phyloP scores from a whole-genome alignment of 2,113 vertebrate genomes.

The Thamnophis sirtalis region DNA sequence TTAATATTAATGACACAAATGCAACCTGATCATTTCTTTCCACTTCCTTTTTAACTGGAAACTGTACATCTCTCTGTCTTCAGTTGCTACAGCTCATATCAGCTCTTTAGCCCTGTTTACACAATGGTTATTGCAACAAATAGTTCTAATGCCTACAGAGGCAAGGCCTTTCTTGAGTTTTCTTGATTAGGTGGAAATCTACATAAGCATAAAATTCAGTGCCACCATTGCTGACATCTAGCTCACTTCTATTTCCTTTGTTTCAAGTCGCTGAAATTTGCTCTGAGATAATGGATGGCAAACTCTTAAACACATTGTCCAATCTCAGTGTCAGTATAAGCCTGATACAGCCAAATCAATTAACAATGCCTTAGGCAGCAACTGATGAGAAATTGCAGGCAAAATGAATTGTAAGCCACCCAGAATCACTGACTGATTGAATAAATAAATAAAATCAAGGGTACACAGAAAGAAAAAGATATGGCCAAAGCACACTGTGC shows the following conservation, averaged over 20 bases:
- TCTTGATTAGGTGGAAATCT: not conserved
- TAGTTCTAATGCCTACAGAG: not conserved
- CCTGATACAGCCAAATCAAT: not conserved
- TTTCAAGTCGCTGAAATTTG: not conserved
- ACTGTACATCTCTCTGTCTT: not conserved
- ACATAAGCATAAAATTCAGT: not conserved
- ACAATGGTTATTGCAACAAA: not conserved
- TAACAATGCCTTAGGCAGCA: not conserved
- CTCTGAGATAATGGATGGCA: not conserved
- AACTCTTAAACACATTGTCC: not conserved
- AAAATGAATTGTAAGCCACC: not conserved
- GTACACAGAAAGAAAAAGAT: not conserved
- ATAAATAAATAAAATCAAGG: not conserved
- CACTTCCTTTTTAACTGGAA: not conserved
- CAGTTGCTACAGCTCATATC: not conserved
- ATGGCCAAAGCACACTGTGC: not conserved
- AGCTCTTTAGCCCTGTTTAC: not conserved
- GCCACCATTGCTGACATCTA: not conserved
- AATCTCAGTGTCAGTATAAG: not conserved
- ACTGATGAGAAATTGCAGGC: not conserved
- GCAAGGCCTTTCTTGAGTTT: not conserved
- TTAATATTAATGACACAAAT: not conserved
- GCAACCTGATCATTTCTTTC: not conserved
- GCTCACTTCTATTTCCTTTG: not conserved
- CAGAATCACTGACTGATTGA: not conserved